Conservation (phyloP, 92 coral and sea anemone genomes). For the Palythoa grandis region DNA sequence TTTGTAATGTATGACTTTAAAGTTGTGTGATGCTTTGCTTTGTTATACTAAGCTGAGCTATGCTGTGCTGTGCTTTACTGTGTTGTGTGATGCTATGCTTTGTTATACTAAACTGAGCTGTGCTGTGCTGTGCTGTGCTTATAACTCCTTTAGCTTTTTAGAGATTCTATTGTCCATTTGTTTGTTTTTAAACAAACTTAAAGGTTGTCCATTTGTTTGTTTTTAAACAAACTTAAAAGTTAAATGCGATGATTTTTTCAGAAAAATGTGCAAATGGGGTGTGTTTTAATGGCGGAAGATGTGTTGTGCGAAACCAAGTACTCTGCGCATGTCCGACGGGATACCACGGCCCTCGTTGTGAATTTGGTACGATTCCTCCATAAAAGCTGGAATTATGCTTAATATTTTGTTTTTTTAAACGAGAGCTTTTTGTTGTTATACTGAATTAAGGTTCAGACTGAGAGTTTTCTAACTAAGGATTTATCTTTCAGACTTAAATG, state of each 20-base stretch:
- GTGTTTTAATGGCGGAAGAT: constrained; percentile 62
- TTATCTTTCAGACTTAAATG: constrained; percentile 42
- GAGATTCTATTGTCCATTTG: neutral
- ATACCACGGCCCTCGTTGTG: constrained; percentile 60
- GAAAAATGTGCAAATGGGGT: constrained; percentile 55
- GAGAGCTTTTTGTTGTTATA: neutral
- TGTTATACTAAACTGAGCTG: no score
- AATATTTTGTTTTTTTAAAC: no score
- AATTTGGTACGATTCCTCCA: constrained; percentile 41
- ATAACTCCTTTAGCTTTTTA: no score
- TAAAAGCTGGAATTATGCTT: no score
- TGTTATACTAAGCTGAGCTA: no score
- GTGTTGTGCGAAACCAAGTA: constrained; percentile 38
- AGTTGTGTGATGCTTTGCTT: no score
- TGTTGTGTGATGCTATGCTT: no score
- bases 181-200: no score
- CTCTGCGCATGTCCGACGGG: constrained; percentile 55
- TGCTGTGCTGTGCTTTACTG: no score
- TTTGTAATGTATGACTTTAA: no score
- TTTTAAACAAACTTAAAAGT: no score
- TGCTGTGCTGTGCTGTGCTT: no score
- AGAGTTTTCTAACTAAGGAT: neutral
- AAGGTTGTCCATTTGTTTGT: neutral
- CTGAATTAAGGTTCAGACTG: neutral
- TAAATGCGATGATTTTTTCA: neutral